Evolutionary conservation across 1,140 invertebrate species (phyloP), one percentile per base, ranked within the genome.

Genomic region (Drosophila subobscura): DNA sequence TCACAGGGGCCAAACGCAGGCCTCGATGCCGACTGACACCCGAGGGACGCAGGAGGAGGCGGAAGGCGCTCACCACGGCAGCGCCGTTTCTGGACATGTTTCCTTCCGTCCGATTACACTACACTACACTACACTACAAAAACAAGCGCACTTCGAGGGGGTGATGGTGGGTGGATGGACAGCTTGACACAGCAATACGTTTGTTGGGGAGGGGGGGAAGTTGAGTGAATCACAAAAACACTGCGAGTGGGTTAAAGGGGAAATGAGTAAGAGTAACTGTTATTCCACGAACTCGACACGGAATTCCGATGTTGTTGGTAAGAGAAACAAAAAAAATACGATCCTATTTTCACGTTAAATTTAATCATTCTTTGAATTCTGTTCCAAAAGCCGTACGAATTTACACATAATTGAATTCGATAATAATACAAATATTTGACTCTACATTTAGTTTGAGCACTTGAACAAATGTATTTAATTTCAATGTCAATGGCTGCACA

Each of bases 81-180:
- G 68, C 67, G 66, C 76, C 81, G 72, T 66, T 72, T 72, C 80
- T 81, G 65, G 83, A 81, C 81, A 86, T 86, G 46, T 23, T 78
- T 12, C 37, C 41, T 14, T 33, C 23, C 7, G 40, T 29, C 6
- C 55, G 57, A 33, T 40, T 23, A 29, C 56, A 52, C 42, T 14
- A 66, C 53, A 49, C 42, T 14, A 66, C 53, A 49, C 53, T 46
- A 20, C 42, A 20, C 16, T 20, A 20, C 16, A 23, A 59, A 50
- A 55, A 33, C 22, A 52, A 41, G 40, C 14, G 33, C 63, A 55
- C 44, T 44, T 22, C 7, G n/a, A 37, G 33, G 8, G 33, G 33
- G 33, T 37, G 33, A 8, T 37, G 33, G 33, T 12, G 10, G 10
- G 2, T 12, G 33, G 33, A 37, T 8, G 29, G 29, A 10, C 33